Base-by-base conservation (phyloP, 2,888 invertebrate genomes). In the Xestoiulus laeticollis region DNA sequence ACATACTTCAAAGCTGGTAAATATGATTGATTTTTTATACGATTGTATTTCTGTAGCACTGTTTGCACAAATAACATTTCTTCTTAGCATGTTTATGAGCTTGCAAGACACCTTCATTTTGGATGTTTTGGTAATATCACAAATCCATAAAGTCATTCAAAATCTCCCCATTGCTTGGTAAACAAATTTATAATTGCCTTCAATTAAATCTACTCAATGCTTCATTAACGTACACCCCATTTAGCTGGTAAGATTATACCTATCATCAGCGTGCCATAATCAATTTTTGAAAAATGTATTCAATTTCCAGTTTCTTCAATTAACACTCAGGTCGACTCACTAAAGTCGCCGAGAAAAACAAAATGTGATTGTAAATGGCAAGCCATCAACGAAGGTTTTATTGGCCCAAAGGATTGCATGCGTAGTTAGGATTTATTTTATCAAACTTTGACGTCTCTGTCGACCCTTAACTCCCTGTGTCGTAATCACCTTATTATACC, bases 401-500 rank as follows among this genome's bases (percentile, higher is more conserved):
- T 78, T 78, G 30, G 30, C 16, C 4, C 78, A 30, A 26, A 30
- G 16, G 78, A 78, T 78, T 78, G 78, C 30, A 30, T 30, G 30
- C 78, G 22, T 30, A 30, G 78, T 30, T 78, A 30, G 68, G 78
- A 78, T 78, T 78, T 78, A 78, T 78, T 78, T 78, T 78, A 30
- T 8, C 14, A 78, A 78, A 78, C 78, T 14, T 78, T 78, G 78
- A 30, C 30, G 78, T 78, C 30, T 78, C 78, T 78, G 16, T 26
- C 68, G 26, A 30, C 30, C 78, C 78, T 12, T 68, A 68, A n/a
- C n/a, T 38, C 5, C 16, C 16, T 14, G 78, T 12, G 30, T 30
- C 30, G 78, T 78, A 78, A 78, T 78, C 78, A 78, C 78, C 78
- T 78, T 78, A 78, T 78, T 78, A 78, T 78, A 78, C 78, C 78